Conservation (phyloP, 2,113 vertebrate genomes). For the Hippocampus barbouri region DNA sequence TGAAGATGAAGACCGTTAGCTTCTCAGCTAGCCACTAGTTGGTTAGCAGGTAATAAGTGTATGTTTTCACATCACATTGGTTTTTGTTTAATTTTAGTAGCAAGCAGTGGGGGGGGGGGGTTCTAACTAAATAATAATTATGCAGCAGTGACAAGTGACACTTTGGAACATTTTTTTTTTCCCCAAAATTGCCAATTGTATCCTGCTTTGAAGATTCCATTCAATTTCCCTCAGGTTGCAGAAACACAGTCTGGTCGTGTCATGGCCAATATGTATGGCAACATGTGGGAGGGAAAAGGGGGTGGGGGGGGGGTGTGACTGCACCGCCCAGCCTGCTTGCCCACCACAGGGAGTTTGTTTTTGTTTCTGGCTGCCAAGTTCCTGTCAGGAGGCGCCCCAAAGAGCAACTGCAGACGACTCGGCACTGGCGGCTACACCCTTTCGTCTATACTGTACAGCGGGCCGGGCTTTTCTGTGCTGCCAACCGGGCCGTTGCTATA, state of each 20-base stretch:
- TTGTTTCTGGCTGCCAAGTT: conserved; percentile 75
- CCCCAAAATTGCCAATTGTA: neutral
- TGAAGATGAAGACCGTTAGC: too few species aligned
- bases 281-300: conserved; percentile 9
- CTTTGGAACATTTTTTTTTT: neutral
- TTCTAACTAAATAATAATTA: neutral
- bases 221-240: conserved; percentile 47
- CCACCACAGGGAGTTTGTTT: conserved; percentile 73
- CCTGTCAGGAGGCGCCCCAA: conserved; percentile 72
- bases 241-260: conserved; percentile 30
- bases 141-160: neutral
- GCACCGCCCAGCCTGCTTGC: conserved; percentile 61
- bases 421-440: conserved; percentile 57
- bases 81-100: too few species aligned
- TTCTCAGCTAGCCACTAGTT: too few species aligned
- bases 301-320: conserved; percentile 10
- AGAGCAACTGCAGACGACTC: conserved; percentile 73
- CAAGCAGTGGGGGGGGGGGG: too few species aligned
- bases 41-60: too few species aligned
- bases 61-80: too few species aligned
- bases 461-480: conserved; percentile 34
- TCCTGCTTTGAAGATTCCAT: neutral
- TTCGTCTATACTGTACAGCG: conserved; percentile 31
- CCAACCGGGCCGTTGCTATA: conserved; percentile 28
- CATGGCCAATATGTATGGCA: conserved; percentile 55